Evolutionary conservation across 2,113 vertebrate species (phyloP).

Genomic region (Semicossyphus pulcher): DNA sequence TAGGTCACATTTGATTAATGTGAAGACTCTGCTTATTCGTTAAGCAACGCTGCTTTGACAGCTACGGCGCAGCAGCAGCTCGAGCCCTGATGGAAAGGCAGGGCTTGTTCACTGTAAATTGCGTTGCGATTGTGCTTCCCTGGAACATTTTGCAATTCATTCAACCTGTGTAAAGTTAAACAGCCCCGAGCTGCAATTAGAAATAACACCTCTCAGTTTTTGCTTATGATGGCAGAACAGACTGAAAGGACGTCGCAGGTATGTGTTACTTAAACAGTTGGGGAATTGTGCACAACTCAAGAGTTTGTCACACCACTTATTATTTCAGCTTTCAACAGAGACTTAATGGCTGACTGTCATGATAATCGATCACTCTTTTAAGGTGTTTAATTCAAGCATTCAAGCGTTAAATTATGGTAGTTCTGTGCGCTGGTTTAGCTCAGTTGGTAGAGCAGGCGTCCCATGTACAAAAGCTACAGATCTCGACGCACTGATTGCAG

Average conservation of each 20-base stretch:
- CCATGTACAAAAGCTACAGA: too few relatives aligned
- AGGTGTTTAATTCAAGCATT: background rate
- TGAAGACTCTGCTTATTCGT: constrained; percentile 50
- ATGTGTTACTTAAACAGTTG: constrained; percentile 10
- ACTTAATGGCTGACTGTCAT: background rate
- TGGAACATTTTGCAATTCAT: constrained; percentile 54
- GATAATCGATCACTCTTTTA: background rate
- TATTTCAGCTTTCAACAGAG: too few relatives aligned
- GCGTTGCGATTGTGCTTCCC: constrained; percentile 39
- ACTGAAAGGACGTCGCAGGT: background rate
- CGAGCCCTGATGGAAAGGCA: constrained; percentile 36
- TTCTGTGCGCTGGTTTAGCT: too few relatives aligned
- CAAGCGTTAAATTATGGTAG: background rate
- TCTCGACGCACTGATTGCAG: too few relatives aligned
- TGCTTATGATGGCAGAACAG: constrained; percentile 35
- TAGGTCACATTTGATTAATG: constrained; percentile 76
- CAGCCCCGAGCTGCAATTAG: constrained; percentile 50
- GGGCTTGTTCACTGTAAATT: constrained; percentile 42
- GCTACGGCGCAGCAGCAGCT: constrained; percentile 27
- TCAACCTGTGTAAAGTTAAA: constrained; percentile 58
- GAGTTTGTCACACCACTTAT: too few relatives aligned
- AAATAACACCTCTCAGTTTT: constrained; percentile 32
- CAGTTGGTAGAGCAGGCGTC: too few relatives aligned
- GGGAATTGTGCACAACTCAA: background rate
- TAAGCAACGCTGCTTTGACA: constrained; percentile 62